Base-by-base conservation (phyloP, 2,113 vertebrate species). In the Percopsis transmontana region DNA sequence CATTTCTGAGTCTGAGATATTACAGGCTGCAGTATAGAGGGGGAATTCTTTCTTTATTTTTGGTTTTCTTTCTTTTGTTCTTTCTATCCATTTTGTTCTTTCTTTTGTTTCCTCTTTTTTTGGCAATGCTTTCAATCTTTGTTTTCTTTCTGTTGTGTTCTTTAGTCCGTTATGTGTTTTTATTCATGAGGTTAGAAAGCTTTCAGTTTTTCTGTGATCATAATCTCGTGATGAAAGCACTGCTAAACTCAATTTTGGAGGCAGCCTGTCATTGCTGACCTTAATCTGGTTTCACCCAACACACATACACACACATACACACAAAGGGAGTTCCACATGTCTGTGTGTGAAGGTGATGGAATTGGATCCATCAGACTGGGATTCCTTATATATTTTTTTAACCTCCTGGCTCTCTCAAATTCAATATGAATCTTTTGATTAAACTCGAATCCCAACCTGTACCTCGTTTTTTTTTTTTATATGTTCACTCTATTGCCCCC, bases 191-290 rank as follows among this genome's bases (percentile, higher is more conserved):
- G 10, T 42, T 1, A 13, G 33, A 24, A 38, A 66, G 33, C 63
- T 72, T 72, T 70, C 27, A 4, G 6, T 45, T 79, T 11, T 33
- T 47, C 27, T 33, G 1, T 40, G 13, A 14, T 59, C 53, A 74
- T 67, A 77, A 71, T 74, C 52, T 62, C 40, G 58, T 68, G 62
- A 78, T 75, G 44, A 66, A 77, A 79, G 62, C 52, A 44, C 55
- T 40, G 54, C 58, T 66, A 62, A 66, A 68, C 24, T 65, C 67
- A 62, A 61, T 23, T 41, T 45, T 2, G 61, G 55, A 64, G 51
- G 41, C 1, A 2, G 41, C 8, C 42, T 48, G 21, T 42, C 19
- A 13, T 24, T 33, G 3, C 52, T 63, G 70, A n/a, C 70, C 62
- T 70, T 80, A 68, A 77, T 84, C 58, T 66, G 42, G 52, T 67